phyloP scores from a whole-genome alignment of 2,888 invertebrate genomes.

The Argyresthia albistria region DNA sequence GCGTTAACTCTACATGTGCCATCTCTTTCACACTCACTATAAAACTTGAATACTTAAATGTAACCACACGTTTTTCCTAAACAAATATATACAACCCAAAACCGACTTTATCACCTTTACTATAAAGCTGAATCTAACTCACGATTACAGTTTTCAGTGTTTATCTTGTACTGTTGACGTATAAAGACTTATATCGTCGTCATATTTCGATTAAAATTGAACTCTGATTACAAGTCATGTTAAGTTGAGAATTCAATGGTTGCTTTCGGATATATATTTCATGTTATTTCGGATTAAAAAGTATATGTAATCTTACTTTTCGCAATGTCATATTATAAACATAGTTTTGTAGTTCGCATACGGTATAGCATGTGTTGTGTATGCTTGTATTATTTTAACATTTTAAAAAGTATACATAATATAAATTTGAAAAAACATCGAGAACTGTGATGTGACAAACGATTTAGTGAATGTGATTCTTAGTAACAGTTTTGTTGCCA shows the following conservation, averaged over 20 bases:
- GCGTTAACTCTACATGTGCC: not conserved
- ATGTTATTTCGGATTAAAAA: slow-evolving; percentile 6
- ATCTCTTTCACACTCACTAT: not conserved
- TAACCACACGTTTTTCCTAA: slow-evolving; percentile 40
- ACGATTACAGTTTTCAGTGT: slow-evolving; percentile 36
- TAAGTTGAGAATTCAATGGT: slow-evolving; percentile 19
- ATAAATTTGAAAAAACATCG: too few species aligned
- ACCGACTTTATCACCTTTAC: not conserved
- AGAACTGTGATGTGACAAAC: too few species aligned
- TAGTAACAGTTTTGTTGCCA: not conserved
- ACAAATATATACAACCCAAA: not conserved
- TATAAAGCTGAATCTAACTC: not conserved
- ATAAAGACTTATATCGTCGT: too few species aligned
- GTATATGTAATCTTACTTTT: slow-evolving; percentile 58
- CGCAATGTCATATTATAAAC: slow-evolving; percentile 64
- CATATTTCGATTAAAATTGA: too few species aligned
- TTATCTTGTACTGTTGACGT: slow-evolving; percentile 31
- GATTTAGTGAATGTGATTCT: not conserved
- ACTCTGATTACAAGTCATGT: too few species aligned
- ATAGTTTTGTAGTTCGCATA: slow-evolving; percentile 30
- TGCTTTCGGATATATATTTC: too few species aligned
- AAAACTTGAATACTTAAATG: too few species aligned
- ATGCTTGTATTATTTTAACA: slow-evolving; percentile 8
- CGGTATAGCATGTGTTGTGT: slow-evolving; percentile 12
- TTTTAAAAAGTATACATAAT: not conserved